Evolutionary conservation across 2,113 vertebrate species (phyloP).

Genomic region (Ictalurus punctatus): DNA sequence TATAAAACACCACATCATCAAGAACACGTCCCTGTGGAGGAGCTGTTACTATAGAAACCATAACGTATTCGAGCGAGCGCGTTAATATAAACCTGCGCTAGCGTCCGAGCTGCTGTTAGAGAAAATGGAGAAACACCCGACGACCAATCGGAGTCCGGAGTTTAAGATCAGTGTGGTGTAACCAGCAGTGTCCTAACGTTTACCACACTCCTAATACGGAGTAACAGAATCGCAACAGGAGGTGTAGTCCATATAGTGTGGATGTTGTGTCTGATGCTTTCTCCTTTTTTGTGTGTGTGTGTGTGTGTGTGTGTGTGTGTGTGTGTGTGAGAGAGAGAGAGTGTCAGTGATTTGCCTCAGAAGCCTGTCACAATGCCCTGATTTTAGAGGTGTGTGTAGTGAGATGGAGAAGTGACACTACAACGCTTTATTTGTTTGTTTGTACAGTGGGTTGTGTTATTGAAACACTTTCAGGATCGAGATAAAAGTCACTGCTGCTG

Average conservation of each 20-base stretch:
- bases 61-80: neutral
- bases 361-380: too few species aligned
- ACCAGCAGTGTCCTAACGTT: neutral
- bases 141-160: neutral
- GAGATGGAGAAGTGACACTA: neutral
- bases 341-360: neutral
- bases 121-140: neutral
- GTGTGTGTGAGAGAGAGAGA: neutral
- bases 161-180: neutral
- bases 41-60: neutral
- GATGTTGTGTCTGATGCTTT: neutral
- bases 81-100: too few species aligned
- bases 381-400: neutral
- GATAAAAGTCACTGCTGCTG: neutral
- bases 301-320: conserved; percentile 4
- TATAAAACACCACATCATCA: too few species aligned
- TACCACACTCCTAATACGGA: neutral
- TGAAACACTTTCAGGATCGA: neutral
- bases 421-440: neutral
- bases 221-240: neutral
- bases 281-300: neutral
- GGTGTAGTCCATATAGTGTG: neutral
- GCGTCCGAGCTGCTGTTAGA: neutral
- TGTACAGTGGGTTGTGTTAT: neutral
- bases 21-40: neutral